Percentiles rank a stretch among this genome's conserved stretches.
These are phyloP conservation scores for Gastracanthus pulcherrimus DNA, from an alignment of 2,888 invertebrate genomes.

Conservation along the genomic window DNA sequence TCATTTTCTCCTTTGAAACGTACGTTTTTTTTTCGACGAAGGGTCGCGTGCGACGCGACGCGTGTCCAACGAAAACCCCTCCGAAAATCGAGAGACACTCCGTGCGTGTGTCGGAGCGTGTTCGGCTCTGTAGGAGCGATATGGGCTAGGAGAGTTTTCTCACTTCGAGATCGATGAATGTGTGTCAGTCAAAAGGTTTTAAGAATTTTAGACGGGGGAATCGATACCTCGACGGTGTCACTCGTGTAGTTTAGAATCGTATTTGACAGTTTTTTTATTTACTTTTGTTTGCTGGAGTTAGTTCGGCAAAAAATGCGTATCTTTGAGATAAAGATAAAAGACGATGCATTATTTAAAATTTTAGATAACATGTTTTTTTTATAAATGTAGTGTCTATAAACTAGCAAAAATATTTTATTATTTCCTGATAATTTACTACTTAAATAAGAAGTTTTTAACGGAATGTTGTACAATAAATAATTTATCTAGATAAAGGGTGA, in stretches of 20 bases:
- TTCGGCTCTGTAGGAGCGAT: neutral
- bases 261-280: too few relatives aligned
- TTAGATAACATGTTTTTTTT: too few relatives aligned
- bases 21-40: neutral
- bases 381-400: too few relatives aligned
- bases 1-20: conserved; percentile 22
- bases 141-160: neutral
- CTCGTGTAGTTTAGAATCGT: neutral
- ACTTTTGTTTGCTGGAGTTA: too few relatives aligned
- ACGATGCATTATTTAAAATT: too few relatives aligned
- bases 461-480: too few relatives aligned
- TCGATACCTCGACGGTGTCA: neutral
- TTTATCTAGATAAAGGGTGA: too few relatives aligned
- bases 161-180: neutral
- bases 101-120: neutral
- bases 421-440: too few relatives aligned
- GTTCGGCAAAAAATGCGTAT: too few relatives aligned
- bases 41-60: conserved; percentile 9
- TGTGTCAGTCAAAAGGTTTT: neutral
- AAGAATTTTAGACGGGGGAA: neutral
- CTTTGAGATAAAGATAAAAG: too few relatives aligned
- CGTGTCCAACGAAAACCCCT: conserved; percentile 28
- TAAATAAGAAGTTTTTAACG: too few relatives aligned
- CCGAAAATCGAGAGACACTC: neutral
- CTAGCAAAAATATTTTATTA: too few relatives aligned